Evolutionary conservation across 1,140 invertebrate genomes (phyloP).

Genomic region (Drosophila pandora): DNA sequence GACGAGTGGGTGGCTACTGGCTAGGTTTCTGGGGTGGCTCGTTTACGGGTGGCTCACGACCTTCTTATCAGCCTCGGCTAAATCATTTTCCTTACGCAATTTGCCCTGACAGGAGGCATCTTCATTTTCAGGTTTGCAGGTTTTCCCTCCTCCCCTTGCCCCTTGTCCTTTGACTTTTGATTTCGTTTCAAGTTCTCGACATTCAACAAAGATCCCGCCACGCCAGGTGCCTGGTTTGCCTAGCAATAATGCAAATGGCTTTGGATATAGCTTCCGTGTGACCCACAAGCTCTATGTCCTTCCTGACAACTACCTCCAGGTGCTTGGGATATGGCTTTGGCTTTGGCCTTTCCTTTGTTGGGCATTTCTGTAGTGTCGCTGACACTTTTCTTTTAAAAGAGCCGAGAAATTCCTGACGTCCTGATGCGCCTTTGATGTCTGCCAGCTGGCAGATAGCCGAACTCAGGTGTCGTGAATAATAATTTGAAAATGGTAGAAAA

Average conservation of each 20-base stretch:
- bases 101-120: slow-evolving; percentile 44
- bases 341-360: slow-evolving; percentile 35
- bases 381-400: slow-evolving; percentile 64
- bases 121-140: slow-evolving; percentile 35
- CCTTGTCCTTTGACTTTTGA: slow-evolving; percentile 57
- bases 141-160: slow-evolving; percentile 8
- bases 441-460: slow-evolving; percentile 18
- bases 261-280: slow-evolving; percentile 68
- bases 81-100: slow-evolving; percentile 71
- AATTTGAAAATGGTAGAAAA: neutral
- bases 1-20: slow-evolving; percentile 12
- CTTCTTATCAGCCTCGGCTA: slow-evolving; percentile 38
- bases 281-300: slow-evolving; percentile 32
- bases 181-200: slow-evolving; percentile 64
- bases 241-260: slow-evolving; percentile 77
- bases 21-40: slow-evolving; percentile 16
- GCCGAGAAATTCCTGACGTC: slow-evolving; percentile 13
- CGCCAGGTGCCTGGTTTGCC: slow-evolving; percentile 9
- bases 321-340: slow-evolving; percentile 15
- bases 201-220: slow-evolving; percentile 18
- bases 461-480: neutral
- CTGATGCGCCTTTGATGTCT: slow-evolving; percentile 37
- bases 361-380: slow-evolving; percentile 44
- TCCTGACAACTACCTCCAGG: slow-evolving; percentile 15
- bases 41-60: slow-evolving; percentile 31